Conservation (phyloP, 2,888 invertebrate species). For the Spialia ferax region DNA sequence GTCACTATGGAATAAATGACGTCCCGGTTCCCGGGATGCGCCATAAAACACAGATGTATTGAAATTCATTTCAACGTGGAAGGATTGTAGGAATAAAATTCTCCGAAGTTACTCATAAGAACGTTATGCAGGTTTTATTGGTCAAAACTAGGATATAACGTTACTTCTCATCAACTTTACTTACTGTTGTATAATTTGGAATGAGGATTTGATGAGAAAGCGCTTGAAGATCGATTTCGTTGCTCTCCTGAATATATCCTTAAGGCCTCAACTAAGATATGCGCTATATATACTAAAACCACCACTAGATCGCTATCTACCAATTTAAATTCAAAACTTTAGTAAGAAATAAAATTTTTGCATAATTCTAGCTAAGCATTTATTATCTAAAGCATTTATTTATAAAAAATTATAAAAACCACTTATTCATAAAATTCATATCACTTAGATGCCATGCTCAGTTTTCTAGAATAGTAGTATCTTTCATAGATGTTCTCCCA, state of each 20-base stretch:
- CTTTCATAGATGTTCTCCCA: constrained; percentile 78
- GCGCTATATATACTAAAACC: too few species aligned
- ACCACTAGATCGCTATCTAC: too few species aligned
- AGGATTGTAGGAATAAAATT: constrained; percentile 20
- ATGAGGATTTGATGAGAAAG: not conserved
- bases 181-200: not conserved
- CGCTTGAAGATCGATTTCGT: not conserved
- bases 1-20: too few species aligned
- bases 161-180: constrained; percentile 8
- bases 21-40: too few species aligned
- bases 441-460: not conserved
- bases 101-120: not conserved
- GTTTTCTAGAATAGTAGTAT: constrained; percentile 60
- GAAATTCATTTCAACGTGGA: constrained; percentile 15
- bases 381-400: too few species aligned
- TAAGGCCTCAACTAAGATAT: too few species aligned
- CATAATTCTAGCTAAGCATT: not conserved
- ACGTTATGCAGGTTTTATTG: constrained; percentile 15
- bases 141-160: constrained; percentile 11
- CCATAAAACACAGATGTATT: not conserved
- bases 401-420: too few species aligned
- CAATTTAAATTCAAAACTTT: not conserved
- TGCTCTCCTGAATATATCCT: not conserved
- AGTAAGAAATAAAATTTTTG: not conserved
- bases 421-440: too few species aligned